Base-by-base conservation (phyloP, 2,888 invertebrate genomes). In the Crocallis elinguaria region DNA sequence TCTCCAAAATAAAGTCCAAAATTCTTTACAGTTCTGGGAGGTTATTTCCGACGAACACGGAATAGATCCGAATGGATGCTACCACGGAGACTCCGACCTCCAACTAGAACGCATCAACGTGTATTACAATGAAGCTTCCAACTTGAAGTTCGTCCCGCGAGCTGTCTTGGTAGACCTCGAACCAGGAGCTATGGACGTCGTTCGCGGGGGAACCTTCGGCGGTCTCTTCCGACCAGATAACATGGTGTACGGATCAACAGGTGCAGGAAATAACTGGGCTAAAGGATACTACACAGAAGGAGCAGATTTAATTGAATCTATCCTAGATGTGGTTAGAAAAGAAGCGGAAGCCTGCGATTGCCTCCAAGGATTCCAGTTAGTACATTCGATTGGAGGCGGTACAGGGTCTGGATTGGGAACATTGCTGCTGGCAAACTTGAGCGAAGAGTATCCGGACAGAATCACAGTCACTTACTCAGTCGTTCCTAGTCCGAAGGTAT, bases 1-100 rank as follows among this genome's bases (percentile, higher is more conserved):
- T 12, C 3, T 35, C 11, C 3, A 3, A 0, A 12, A 21, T 37
- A 44, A 38, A 42, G 42, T 33, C 7, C 1, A 23, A 25, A 43
- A 25, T 44, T 53, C 25, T 60, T 86, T 85, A 41, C 82, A 95
- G 95, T 95, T 95, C 79, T 96, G 95, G 96, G 96, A 96, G 78
- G 95, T 96, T 29, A 96, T 96, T 71, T 95, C 95, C 5, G 95
- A 95, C 70, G 95, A 95, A 69, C 95, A 95, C 73, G 95, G 95
- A 16, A 94, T 95, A 65, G 94, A 94, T 70, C 93, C 94, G 0
- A 58, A 66, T 1, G 88, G 88, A 1, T 61, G 66, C 44, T 95
- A 93, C 77, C 82, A 90, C 60, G 95, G 95, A 3, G 94, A 95
- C 74, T 93, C 93, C 0, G 94, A 95, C 59, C 88, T 95, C 1